These are phyloP conservation scores for Plagodis pulveraria DNA, from an alignment of 2,888 invertebrate species.

Conservation along the genomic window DNA sequence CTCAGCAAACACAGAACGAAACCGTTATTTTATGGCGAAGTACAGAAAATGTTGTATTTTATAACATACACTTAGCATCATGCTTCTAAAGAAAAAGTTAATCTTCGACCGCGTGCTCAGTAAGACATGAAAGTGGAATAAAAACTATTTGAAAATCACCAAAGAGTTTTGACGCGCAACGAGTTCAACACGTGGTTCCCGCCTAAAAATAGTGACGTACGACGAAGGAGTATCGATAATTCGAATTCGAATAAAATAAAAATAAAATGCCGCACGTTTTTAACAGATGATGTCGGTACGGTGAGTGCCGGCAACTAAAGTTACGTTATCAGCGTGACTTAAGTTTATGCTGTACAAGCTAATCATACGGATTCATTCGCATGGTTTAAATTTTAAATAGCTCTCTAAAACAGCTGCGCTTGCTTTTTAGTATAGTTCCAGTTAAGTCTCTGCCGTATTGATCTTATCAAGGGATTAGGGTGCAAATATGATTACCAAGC, in stretches of 20 bases:
- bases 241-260: neutral
- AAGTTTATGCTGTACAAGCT: constrained; percentile 13
- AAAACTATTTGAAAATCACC: neutral
- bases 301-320: constrained; percentile 10
- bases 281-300: constrained; percentile 8
- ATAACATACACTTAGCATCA: constrained; percentile 27
- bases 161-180: constrained; percentile 16
- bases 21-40: constrained; percentile 37
- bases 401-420: too few relatives aligned
- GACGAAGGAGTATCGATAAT: constrained; percentile 14
- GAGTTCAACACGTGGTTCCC: constrained; percentile 7
- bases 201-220: constrained; percentile 28
- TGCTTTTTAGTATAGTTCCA: too few relatives aligned
- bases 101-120: constrained; percentile 17
- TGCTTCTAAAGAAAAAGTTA: constrained; percentile 8
- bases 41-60: constrained; percentile 37
- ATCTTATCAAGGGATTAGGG: too few relatives aligned
- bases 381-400: too few relatives aligned
- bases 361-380: neutral
- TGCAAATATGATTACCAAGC: too few relatives aligned
- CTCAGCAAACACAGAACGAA: neutral
- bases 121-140: neutral
- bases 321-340: constrained; percentile 17
- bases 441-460: too few relatives aligned
- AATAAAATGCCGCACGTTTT: constrained; percentile 20